Conservation (phyloP, 1,140 invertebrate species). For the Pentalonia nigronervosa region DNA sequence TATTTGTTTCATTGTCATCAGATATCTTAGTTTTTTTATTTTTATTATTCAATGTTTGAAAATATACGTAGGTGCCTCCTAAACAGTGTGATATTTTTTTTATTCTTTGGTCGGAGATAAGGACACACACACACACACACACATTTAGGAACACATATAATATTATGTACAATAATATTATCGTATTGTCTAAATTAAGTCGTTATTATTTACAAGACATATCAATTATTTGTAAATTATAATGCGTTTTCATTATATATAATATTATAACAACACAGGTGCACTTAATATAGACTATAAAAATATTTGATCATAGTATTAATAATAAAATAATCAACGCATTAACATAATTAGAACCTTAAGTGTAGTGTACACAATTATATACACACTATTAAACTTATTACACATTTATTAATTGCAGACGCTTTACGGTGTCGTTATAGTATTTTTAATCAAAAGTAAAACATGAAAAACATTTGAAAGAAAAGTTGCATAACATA, state of each 20-base stretch:
- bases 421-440: not conserved
- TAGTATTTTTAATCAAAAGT: not conserved
- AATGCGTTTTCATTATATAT: not conserved
- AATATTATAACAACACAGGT: not conserved
- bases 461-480: not conserved
- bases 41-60: not conserved
- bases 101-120: not conserved
- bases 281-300: not conserved
- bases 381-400: not conserved
- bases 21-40: not conserved
- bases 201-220: not conserved
- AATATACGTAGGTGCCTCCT: not conserved
- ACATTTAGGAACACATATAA: not conserved
- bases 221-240: conserved; percentile 20
- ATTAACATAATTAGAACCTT: conserved; percentile 35
- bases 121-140: not conserved
- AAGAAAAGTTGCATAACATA: not conserved
- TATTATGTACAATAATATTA: not conserved
- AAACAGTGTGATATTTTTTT: not conserved
- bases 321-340: conserved; percentile 15
- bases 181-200: not conserved
- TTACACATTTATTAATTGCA: not conserved
- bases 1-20: not conserved
- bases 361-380: not conserved
- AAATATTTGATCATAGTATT: not conserved